Conservation (phyloP, 2,888 invertebrate species). For the Urechis unicinctus region DNA sequence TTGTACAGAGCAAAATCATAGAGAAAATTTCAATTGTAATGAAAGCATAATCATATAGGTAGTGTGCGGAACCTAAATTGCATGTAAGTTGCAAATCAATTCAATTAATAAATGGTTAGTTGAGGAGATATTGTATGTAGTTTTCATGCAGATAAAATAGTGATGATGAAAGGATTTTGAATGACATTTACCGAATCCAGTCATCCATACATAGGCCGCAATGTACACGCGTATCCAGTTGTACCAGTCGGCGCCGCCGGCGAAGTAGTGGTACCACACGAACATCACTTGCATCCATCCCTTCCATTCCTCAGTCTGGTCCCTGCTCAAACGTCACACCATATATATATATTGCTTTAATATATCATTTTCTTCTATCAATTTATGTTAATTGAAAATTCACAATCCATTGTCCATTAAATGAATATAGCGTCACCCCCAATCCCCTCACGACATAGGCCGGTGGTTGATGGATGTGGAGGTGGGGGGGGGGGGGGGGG, state of each 20-base stretch:
- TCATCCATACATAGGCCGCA: slow-evolving; percentile 40
- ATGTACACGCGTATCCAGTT: slow-evolving; percentile 38
- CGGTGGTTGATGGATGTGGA: too few species aligned
- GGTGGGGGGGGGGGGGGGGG: too few species aligned
- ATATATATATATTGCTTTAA: neutral
- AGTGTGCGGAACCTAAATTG: too few species aligned
- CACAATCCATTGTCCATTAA: neutral
- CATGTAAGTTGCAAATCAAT: too few species aligned
- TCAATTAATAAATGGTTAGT: too few species aligned
- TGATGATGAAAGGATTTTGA: too few species aligned
- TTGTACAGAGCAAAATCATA: too few species aligned
- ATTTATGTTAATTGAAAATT: neutral
- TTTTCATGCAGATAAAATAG: too few species aligned
- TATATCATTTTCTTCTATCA: neutral
- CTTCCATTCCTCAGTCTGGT: slow-evolving; percentile 44
- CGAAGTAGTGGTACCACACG: slow-evolving; percentile 39
- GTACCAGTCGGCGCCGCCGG: slow-evolving; percentile 31
- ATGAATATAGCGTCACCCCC: neutral
- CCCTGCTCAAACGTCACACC: slow-evolving; percentile 15
- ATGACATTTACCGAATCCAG: slow-evolving; percentile 38
- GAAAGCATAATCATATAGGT: too few species aligned
- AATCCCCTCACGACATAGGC: neutral
- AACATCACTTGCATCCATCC: slow-evolving; percentile 41
- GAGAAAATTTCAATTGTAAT: too few species aligned
- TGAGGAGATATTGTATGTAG: too few species aligned